Evolutionary conservation across 2,888 invertebrate genomes (phyloP), one percentile per base, ranked within the genome.

Genomic region (Leptinotarsa rubiginosa): DNA sequence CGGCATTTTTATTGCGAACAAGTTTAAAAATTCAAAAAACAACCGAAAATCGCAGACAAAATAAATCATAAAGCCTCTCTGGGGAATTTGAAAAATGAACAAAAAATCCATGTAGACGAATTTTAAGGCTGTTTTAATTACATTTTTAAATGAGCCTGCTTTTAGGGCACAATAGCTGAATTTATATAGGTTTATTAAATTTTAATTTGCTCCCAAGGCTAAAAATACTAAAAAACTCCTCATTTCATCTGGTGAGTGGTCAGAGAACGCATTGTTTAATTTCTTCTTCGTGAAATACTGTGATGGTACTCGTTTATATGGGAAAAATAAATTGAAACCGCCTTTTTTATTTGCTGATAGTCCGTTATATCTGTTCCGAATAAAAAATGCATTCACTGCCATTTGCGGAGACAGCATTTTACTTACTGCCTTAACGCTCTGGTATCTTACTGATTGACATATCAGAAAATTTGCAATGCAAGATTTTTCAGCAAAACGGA

Each of bases 111-210:
- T 75, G 79, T 79, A 79, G 79, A 79, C 79, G 79, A 79, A 79
- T 79, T 79, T 79, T 79, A 79, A 79, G 82, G 81, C 83, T 80
- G 83, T 86, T 87, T 86, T 87, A 86, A 87, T 87, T 87, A 86
- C 85, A 84, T 85, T 85, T 85, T 85, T 84, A 85, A 85, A 85
- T 85, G 84, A 85, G 85, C 83, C 80, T 80, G 81, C 81, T 80
- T 83, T 84, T 81, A 82, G 83, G 82, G 83, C 82, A 82, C 83
- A 83, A 82, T 83, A 83, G 80, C 83, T 84, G 87, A 86, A 87
- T 87, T 87, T 87, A 87, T 87, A 87, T 87, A 83, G 87, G 87
- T 87, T 87, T 87, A 87, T 87, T 87, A 87, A 83, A 87, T 87
- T 87, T 87, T 86, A 86, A 86, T 87, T 86, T 87, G 81, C 73